Conservation (phyloP, 2,797 vertebrate genomes). For the Gymnothorax javanicus region DNA sequence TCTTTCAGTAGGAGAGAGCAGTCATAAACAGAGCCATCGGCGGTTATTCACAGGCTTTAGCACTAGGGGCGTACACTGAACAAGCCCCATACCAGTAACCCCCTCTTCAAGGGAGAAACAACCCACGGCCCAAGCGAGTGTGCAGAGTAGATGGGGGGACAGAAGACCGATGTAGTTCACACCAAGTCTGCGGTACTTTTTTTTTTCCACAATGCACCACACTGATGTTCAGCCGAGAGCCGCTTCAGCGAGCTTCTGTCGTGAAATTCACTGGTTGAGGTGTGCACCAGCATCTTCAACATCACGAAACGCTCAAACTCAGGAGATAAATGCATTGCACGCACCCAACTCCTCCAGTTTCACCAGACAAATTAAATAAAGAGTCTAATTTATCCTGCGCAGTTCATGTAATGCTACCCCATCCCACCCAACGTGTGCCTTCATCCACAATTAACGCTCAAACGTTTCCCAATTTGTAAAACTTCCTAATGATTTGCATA, state of each 20-base stretch:
- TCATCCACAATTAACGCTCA: background rate
- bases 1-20: slow-evolving; percentile 18
- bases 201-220: background rate
- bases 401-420: background rate
- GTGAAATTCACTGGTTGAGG: slow-evolving; percentile 19
- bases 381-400: background rate
- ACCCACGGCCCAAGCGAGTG: background rate
- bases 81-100: background rate
- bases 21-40: slow-evolving; percentile 9
- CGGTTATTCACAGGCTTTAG: background rate
- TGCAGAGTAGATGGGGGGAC: too few relatives aligned
- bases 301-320: background rate
- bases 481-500: slow-evolving; percentile 7
- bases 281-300: background rate
- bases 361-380: background rate
- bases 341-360: background rate
- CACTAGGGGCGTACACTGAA: too few relatives aligned
- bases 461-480: slow-evolving; percentile 3
- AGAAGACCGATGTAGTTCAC: slow-evolving; percentile 2
- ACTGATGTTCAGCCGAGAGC: slow-evolving; percentile 4
- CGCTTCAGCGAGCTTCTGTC: background rate
- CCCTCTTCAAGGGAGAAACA: background rate
- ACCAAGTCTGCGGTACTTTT: background rate
- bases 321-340: background rate
- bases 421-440: background rate